Conservation (phyloP, 2,797 vertebrate genomes). For the Sandelia bainsii region DNA sequence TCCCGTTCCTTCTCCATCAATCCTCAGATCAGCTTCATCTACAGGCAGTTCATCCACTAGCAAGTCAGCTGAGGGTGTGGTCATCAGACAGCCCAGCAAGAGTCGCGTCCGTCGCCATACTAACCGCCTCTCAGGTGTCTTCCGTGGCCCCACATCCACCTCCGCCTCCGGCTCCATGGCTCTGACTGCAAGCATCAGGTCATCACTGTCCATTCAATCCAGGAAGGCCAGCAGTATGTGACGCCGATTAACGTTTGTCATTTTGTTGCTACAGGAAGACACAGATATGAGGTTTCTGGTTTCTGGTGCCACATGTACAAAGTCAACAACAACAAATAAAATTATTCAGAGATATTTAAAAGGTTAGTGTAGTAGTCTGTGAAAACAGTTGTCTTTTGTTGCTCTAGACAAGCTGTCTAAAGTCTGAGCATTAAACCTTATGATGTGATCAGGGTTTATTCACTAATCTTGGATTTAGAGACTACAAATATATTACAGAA, state of each 20-base stretch:
- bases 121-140: slow-evolving; percentile 85
- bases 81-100: slow-evolving; percentile 78
- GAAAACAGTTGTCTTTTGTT: background rate
- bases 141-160: slow-evolving; percentile 66
- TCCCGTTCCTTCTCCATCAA: background rate
- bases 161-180: slow-evolving; percentile 63
- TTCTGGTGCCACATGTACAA: too few species aligned
- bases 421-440: background rate
- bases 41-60: slow-evolving; percentile 60
- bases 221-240: slow-evolving; percentile 76
- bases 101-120: slow-evolving; percentile 81
- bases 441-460: slow-evolving; percentile 2
- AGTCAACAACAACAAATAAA: background rate
- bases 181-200: slow-evolving; percentile 57
- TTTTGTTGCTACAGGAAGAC: too few species aligned
- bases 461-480: background rate
- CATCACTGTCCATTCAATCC: slow-evolving; percentile 57
- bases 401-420: background rate
- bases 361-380: background rate
- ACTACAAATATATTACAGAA: background rate
- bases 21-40: slow-evolving; percentile 79
- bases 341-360: background rate
- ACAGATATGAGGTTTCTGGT: too few species aligned
- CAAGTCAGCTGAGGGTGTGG: slow-evolving; percentile 68
- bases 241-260: background rate